A percentile compares a stretch with the other conserved stretches of the same genome.
These are phyloP conservation scores for Hypena proboscidalis DNA, from an alignment of 2,888 invertebrate genomes.

Conservation along the genomic window DNA sequence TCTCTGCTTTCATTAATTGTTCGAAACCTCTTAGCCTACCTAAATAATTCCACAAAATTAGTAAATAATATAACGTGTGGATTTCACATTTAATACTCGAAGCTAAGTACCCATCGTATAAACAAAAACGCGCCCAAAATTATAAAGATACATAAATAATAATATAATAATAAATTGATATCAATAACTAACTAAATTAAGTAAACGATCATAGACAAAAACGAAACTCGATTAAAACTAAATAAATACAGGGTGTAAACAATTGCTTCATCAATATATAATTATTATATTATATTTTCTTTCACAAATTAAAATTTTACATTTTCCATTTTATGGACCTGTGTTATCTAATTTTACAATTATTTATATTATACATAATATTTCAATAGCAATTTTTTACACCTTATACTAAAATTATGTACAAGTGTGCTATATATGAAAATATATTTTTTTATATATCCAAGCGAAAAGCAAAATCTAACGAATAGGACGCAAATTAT, in stretches of 20 bases:
- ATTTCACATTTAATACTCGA: not conserved
- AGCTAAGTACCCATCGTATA: slow-evolving; percentile 1
- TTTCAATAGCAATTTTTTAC: slow-evolving; percentile 68
- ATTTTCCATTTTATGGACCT: slow-evolving; percentile 64
- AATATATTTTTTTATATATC: slow-evolving; percentile 59
- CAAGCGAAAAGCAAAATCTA: slow-evolving; percentile 55
- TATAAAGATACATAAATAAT: slow-evolving; percentile 38
- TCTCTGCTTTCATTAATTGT: no score
- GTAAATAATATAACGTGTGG: no score
- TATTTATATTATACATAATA: slow-evolving; percentile 42
- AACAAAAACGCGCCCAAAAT: slow-evolving; percentile 32
- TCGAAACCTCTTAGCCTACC: no score
- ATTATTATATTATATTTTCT: slow-evolving; percentile 18
- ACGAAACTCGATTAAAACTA: slow-evolving; percentile 55
- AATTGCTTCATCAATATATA: slow-evolving; percentile 55
- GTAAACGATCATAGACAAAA: slow-evolving; percentile 53
- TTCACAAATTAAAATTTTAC: slow-evolving; percentile 27
- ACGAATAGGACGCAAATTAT: slow-evolving; percentile 55
- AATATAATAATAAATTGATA: slow-evolving; percentile 35
- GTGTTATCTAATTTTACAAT: slow-evolving; percentile 31
- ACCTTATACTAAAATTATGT: slow-evolving; percentile 71
- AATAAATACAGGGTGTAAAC: slow-evolving; percentile 73
- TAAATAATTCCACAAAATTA: no score
- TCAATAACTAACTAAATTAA: slow-evolving; percentile 55
- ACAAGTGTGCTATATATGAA: slow-evolving; percentile 71